phyloP scores from a whole-genome alignment of 2,797 vertebrate genomes.

The Artibeus jamaicensis region DNA sequence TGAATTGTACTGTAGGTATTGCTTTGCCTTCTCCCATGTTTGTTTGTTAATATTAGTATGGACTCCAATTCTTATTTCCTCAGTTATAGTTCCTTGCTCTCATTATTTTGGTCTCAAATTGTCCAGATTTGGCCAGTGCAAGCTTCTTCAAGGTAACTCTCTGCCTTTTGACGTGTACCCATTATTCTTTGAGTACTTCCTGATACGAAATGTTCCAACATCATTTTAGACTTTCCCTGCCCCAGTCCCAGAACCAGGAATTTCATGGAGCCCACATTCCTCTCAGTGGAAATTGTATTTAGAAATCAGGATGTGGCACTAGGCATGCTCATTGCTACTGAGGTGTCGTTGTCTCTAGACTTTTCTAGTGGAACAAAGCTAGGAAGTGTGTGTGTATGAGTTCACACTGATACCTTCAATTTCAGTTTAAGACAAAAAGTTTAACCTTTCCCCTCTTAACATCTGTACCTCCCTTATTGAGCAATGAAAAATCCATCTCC shows the following conservation, averaged over 20 bases:
- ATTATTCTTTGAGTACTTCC: not conserved
- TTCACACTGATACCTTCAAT: not conserved
- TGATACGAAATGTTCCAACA: not conserved
- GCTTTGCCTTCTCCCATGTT: not conserved
- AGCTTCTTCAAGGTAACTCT: not conserved
- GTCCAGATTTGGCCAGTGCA: not conserved
- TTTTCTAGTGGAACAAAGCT: not conserved
- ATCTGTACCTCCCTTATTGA: not conserved
- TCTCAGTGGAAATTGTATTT: not conserved
- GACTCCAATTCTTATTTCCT: not conserved
- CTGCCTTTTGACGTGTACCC: not conserved
- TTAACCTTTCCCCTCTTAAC: not conserved
- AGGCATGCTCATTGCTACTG: not conserved
- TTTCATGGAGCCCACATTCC: not conserved
- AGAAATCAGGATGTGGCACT: not conserved
- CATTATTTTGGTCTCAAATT: not conserved
- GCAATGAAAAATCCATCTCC: not conserved
- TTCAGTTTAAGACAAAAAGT: not conserved
- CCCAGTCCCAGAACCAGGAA: not conserved
- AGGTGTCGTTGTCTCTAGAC: not conserved
- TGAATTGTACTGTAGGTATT: not conserved
- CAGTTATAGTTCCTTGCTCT: not conserved
- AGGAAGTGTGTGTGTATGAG: not conserved
- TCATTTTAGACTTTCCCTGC: not conserved
- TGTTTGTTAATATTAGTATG: not conserved